Evolutionary conservation across 2,888 invertebrate genomes (phyloP), one percentile per base, ranked within the genome.

Genomic region (Serripes groenlandicus): DNA sequence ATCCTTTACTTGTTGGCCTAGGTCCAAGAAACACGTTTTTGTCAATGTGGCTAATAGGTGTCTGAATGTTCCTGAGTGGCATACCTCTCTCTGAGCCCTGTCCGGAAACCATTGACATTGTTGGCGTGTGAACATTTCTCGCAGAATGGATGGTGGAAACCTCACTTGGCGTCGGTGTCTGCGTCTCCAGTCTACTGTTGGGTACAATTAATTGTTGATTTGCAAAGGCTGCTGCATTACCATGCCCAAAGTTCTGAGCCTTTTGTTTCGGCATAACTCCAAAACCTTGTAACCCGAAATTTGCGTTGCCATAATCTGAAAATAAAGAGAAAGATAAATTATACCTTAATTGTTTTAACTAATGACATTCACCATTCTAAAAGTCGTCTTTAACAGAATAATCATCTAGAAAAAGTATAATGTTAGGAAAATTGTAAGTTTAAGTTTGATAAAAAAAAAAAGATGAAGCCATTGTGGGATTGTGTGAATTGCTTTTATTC

Each of bases 101-200:
- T 3, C 86, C 84, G 23, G 84, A 84, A 32, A 84, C 82, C 86
- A 86, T 84, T 52, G 86, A 86, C 74, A 88, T 69, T 23, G 64
- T 64, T n/a, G 91, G 89, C 7, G 92, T 90, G 78, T 85, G 84
- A n/a, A 88, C 83, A 54, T 78, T 81, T n/a, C 85, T 77, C 1
- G 83, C 85, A 35, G 86, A 89, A 64, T 89, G 86, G 62, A 92
- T 92, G 66, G 90, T 92, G 60, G 93, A 92, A 30, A 92, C 81
- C 64, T 93, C 93, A 83, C 92, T 93, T 0, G 92, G 92, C 4
- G 93, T 92, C 4, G 93, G 92, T 0, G 93, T 92, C 71, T 91
- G 90, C 7, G 90, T 92, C 78, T 92, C 90, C 28, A 91, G 83
- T 15, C 89, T 81, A 74, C 85, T 89, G 56, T 88, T 88, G 15